Percentiles rank a stretch among this genome's conserved stretches.
phyloP scores from a whole-genome alignment of 2,888 invertebrate species.

The Adelognathus sp. region DNA sequence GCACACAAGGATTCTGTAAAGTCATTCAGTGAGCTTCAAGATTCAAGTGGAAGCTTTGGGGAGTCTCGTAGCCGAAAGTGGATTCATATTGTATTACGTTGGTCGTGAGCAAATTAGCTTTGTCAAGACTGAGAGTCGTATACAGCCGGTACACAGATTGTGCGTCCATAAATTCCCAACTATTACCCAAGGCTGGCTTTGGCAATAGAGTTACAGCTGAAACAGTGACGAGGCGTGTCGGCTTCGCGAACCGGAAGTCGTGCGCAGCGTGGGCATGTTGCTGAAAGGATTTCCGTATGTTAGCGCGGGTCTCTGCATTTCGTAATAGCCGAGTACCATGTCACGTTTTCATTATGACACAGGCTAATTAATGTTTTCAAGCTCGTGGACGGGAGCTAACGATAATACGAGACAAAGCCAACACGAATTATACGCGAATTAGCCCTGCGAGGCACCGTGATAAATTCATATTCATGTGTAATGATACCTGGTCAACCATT shows the following conservation, averaged over 20 bases:
- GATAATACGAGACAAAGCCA: background rate
- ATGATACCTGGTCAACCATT: too few species aligned
- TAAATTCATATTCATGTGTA: too few species aligned
- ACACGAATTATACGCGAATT: background rate
- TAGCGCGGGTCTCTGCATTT: background rate
- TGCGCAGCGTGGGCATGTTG: background rate
- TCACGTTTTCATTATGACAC: background rate
- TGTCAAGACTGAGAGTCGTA: background rate
- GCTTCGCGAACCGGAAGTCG: background rate
- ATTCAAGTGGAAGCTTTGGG: background rate
- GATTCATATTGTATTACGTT: conserved; percentile 10
- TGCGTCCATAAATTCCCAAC: conserved; percentile 38
- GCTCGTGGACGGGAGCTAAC: background rate
- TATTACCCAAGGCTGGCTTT: conserved; percentile 9
- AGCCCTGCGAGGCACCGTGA: background rate
- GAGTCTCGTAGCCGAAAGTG: background rate
- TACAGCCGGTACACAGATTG: conserved; percentile 12
- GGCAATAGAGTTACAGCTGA: background rate
- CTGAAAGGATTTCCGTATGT: background rate
- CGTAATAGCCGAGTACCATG: background rate
- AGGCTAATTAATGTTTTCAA: background rate
- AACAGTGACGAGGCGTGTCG: background rate
- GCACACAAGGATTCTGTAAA: conserved; percentile 14
- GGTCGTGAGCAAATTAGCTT: conserved; percentile 19
- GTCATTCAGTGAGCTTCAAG: background rate